Evolutionary conservation across 2,888 invertebrate species (phyloP), one percentile per base, ranked within the genome.

Genomic region (Dryobota labecula): DNA sequence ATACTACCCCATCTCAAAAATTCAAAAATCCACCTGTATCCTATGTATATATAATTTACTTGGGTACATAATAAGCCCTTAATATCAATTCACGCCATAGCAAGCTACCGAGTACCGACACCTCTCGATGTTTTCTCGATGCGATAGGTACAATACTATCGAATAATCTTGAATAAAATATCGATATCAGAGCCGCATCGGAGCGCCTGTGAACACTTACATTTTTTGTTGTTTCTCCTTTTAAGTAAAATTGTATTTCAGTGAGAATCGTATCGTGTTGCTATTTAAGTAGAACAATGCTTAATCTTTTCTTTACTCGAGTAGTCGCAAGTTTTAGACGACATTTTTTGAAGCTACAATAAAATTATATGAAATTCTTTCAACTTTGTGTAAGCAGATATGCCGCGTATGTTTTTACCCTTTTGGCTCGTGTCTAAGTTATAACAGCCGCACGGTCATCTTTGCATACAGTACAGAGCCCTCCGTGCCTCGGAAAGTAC

Each of bases 171-270:
- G 62, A 78, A 66, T 78, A 76, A 62, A 54, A 63, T 79, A 73
- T 79, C 62, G 53, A 45, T 63, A 54, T 41, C 58, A 38, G n/a
- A 13, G 24, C 53, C 15, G 53, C 38, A 61, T 61, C 33, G 54
- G 47, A 36, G 30, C 15, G 30, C 36, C 36, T 54, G 57, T 58
- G 53, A 73, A 49, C 24, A 7, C 36, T 63, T 27, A 49, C 61
- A 58, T 77, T 73, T 57, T 79, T 66, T 58, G 38, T 76, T 66
- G 73, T 79, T 66, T 66, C 36, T 43, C 53, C 43, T 56, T 77
- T 20, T 49, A 57, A 43, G 79, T 63, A 57, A 60, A 13, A 63
- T 73, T 47, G 33, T 57, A 61, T 65, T 54, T 8, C 24, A 63
- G 6, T 62, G 27, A 9, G 36, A 60, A 43, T 20, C 20, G 11